phyloP scores from a whole-genome alignment of 2,113 vertebrate genomes.

The Synchiropus splendidus region DNA sequence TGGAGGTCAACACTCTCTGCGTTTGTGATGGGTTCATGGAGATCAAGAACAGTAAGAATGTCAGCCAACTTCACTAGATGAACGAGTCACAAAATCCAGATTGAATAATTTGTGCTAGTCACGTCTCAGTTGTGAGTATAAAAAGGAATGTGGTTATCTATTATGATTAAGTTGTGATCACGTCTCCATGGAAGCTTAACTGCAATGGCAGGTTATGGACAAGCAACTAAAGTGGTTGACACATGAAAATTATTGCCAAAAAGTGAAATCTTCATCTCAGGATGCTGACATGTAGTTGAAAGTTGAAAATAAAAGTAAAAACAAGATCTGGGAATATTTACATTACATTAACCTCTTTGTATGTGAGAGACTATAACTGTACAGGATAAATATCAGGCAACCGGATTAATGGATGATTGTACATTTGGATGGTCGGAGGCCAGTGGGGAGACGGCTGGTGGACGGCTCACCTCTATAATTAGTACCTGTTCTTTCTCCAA shows the following conservation, averaged over 20 bases:
- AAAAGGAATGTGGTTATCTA: too few species aligned
- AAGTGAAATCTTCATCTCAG: not conserved
- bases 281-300: not conserved
- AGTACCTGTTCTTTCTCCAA: constrained; percentile 63
- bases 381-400: constrained; percentile 67
- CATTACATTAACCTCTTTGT: constrained; percentile 39
- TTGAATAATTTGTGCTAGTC: too few species aligned
- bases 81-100: too few species aligned
- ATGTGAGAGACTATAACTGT: constrained; percentile 45
- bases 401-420: constrained; percentile 59
- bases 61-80: too few species aligned
- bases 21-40: too few species aligned
- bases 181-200: too few species aligned
- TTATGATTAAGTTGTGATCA: too few species aligned
- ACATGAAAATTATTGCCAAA: not conserved
- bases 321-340: constrained; percentile 32
- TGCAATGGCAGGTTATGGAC: too few species aligned
- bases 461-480: constrained; percentile 54
- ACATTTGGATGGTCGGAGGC: constrained; percentile 51
- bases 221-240: too few species aligned
- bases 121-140: too few species aligned
- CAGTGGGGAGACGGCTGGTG: constrained; percentile 29
- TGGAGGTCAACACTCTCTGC: too few species aligned
- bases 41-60: too few species aligned
- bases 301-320: not conserved